Percentiles rank a stretch among this genome's conserved stretches.
Evolutionary conservation across 2,888 invertebrate genomes (phyloP).

Genomic region (Tenthredo distinguenda): DNA sequence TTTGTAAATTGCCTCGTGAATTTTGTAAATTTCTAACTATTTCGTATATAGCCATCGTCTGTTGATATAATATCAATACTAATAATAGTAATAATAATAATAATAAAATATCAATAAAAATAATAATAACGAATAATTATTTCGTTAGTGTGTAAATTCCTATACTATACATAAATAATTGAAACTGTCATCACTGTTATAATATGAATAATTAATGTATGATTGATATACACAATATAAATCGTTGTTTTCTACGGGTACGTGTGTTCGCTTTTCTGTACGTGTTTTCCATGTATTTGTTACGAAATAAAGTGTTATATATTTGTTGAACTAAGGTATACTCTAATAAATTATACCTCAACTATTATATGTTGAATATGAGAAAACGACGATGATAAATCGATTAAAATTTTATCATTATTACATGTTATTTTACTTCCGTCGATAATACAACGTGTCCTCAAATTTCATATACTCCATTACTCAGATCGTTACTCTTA

Average conservation of each 20-base stretch:
- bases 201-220: neutral
- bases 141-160: neutral
- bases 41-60: slow-evolving; percentile 22
- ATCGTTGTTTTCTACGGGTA: slow-evolving; percentile 69
- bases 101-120: neutral
- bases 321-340: slow-evolving; percentile 64
- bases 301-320: slow-evolving; percentile 69
- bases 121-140: neutral
- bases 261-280: slow-evolving; percentile 66
- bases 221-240: slow-evolving; percentile 20
- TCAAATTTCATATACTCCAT: too few relatives aligned
- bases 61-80: neutral
- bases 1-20: slow-evolving; percentile 13
- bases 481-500: neutral
- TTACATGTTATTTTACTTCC: too few relatives aligned
- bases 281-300: slow-evolving; percentile 72
- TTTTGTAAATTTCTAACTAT: slow-evolving; percentile 4
- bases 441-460: too few relatives aligned
- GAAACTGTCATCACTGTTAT: slow-evolving; percentile 3
- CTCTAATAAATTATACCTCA: slow-evolving; percentile 42
- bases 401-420: neutral
- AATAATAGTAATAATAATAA: neutral
- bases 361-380: neutral
- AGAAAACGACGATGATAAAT: neutral
- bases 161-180: neutral